These are phyloP conservation scores for Heliocidaris erythrogramma DNA, from an alignment of 35 echinoderm and acorn worm species.

Conservation along the genomic window DNA sequence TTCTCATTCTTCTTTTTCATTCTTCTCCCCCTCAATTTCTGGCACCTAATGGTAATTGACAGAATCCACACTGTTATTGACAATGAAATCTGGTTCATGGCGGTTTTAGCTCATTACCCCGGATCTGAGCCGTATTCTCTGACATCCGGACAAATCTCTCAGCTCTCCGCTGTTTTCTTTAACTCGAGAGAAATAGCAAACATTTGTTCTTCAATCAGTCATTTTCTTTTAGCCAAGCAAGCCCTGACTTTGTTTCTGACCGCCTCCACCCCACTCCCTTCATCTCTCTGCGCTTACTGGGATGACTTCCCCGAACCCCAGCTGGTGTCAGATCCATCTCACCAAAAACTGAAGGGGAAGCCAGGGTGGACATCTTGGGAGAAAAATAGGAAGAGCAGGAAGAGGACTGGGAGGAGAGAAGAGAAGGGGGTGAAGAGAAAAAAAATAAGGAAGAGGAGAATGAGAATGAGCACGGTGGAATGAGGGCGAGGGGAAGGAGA, in stretches of 20 bases:
- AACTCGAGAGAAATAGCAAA: conserved; percentile 30
- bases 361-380: not conserved
- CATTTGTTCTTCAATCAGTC: conserved; percentile 40
- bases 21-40: too few relatives aligned
- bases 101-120: not conserved
- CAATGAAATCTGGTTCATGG: not conserved
- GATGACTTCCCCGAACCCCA: not conserved
- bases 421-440: not conserved
- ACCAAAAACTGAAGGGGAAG: not conserved
- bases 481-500: too few relatives aligned
- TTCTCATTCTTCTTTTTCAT: too few relatives aligned
- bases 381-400: not conserved
- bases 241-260: not conserved
- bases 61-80: not conserved
- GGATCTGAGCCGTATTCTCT: not conserved
- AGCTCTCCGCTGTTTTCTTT: conserved; percentile 1
- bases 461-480: too few relatives aligned
- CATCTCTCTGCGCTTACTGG: not conserved
- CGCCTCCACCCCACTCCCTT: not conserved
- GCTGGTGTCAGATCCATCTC: conserved; percentile 25
- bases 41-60: not conserved
- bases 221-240: conserved; percentile 7
- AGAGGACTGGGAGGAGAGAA: not conserved
- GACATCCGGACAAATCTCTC: conserved; percentile 9
- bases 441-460: too few relatives aligned